A percentile compares a stretch with the other conserved stretches of the same genome.
phyloP scores from a whole-genome alignment of 2,888 invertebrate species.

The Hydropsyche betteni region DNA sequence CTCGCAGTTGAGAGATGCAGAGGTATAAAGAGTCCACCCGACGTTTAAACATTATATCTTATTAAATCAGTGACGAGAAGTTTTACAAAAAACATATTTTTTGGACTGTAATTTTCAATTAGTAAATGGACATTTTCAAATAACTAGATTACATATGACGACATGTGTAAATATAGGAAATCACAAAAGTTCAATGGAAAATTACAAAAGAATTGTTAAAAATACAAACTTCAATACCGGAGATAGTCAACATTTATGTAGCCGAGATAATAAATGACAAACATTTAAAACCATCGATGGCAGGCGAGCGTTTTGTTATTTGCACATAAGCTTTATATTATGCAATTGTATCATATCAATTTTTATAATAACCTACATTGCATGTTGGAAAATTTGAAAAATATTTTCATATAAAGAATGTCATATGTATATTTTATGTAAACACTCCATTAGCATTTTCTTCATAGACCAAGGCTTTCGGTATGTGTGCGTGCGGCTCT shows the following conservation, averaged over 20 bases:
- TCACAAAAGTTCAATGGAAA: conserved; percentile 44
- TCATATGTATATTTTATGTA: conserved; percentile 25
- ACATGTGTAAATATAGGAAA: conserved; percentile 24
- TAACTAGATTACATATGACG: conserved; percentile 26
- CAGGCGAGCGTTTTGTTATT: conserved; percentile 49
- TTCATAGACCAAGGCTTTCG: conserved; percentile 17
- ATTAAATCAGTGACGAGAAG: conserved; percentile 34
- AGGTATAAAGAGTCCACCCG: conserved; percentile 26
- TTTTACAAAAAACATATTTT: conserved; percentile 35
- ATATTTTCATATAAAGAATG: conserved; percentile 34
- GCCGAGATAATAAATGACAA: conserved; percentile 51
- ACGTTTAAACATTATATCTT: conserved; percentile 31
- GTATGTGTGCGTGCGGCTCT: conserved; percentile 5
- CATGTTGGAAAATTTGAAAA: conserved; percentile 49
- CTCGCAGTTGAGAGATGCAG: conserved; percentile 30
- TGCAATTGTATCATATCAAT: conserved; percentile 48
- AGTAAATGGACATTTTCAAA: conserved; percentile 45
- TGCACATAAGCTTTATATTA: conserved; percentile 51
- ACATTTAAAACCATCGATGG: conserved; percentile 49
- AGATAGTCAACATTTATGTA: conserved; percentile 47
- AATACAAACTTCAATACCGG: conserved; percentile 40
- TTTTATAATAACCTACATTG: conserved; percentile 47
- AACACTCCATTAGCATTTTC: conserved; percentile 11
- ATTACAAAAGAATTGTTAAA: conserved; percentile 40
- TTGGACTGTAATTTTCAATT: conserved; percentile 35